Evolutionary conservation across 2,113 vertebrate species (phyloP), one percentile per base, ranked within the genome.

Genomic region (Pomatorhinus ruficollis): DNA sequence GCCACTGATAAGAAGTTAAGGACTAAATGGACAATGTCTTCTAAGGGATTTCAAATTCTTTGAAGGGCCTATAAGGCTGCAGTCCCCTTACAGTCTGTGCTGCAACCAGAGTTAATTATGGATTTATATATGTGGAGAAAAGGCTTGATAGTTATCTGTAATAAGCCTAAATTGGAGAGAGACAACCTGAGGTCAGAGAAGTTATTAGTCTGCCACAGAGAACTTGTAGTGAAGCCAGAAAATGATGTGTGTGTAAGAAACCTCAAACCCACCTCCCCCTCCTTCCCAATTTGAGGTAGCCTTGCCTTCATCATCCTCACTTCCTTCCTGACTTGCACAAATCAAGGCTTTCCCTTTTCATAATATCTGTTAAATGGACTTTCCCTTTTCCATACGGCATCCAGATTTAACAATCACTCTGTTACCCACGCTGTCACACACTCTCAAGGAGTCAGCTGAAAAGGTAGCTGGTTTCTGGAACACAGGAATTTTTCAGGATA

Each of bases 1-100:
- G 86, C 93, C 86, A 89, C 76, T 91, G 94, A 96, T 97, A 97
- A 96, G 92, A 89, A 95, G 64, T 81, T 95, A 75, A 96, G 60
- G 89, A 77, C 91, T 97, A 94, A 95, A 91, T 91, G 85, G 76
- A 75, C 80, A 84, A 74, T 33, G 64, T 78, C 91, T 89, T 90
- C 76, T 78, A 80, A 77, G 47, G 64, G 93, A 87, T 92, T 93
- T 92, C 56, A 89, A 68, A 95, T 94, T 95, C 86, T 95, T 95
- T 95, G 83, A 95, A 60, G 33, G 56, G 39, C 21, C 68, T 65
- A 0, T 60, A 66, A 92, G 76, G 56, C 91, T 93, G 53, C 78
- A 91, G 79, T 77, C 68, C 52, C 68, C 52, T 83, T 90, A 83
- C 50, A 90, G 64, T 63, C 64, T 89, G 37, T 65, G 89, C 64